phyloP scores from a whole-genome alignment of 2,113 vertebrate species.

The Sphaerodactylus townsendi region DNA sequence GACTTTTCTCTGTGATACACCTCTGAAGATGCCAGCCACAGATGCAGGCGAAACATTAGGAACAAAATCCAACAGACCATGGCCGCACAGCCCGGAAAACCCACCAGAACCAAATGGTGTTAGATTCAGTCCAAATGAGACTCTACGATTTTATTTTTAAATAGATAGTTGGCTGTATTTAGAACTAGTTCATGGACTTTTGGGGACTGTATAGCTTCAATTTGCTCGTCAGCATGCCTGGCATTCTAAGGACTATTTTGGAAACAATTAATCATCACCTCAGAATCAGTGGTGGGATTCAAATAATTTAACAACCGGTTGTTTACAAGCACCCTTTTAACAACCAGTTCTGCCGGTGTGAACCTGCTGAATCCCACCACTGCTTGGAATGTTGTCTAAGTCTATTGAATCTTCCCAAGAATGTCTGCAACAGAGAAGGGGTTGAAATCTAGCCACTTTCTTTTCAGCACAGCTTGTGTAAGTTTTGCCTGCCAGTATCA shows the following conservation, averaged over 20 bases:
- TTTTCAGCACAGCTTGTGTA: neutral
- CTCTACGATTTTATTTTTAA: neutral
- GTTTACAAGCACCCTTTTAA: too few relatives aligned
- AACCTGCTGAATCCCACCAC: too few relatives aligned
- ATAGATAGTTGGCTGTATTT: neutral
- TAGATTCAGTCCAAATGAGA: neutral
- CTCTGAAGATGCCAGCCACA: too few relatives aligned
- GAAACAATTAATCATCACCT: neutral
- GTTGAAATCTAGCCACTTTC: neutral
- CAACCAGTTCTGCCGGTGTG: too few relatives aligned
- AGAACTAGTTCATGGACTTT: neutral
- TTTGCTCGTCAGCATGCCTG: conserved; percentile 17
- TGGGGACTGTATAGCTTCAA: neutral
- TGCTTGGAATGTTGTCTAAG: neutral
- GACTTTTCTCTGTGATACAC: too few relatives aligned
- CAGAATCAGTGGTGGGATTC: too few relatives aligned
- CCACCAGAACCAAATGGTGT: too few relatives aligned
- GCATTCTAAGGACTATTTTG: neutral
- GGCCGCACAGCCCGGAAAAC: too few relatives aligned
- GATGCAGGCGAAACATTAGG: too few relatives aligned
- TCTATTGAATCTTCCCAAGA: neutral
- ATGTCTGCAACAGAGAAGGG: neutral
- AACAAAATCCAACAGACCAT: too few relatives aligned
- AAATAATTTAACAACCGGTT: too few relatives aligned
- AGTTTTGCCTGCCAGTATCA: neutral